Evolutionary conservation across 1,140 invertebrate species (phyloP), one percentile per base, ranked within the genome.

Genomic region (Aleiodes sp.): DNA sequence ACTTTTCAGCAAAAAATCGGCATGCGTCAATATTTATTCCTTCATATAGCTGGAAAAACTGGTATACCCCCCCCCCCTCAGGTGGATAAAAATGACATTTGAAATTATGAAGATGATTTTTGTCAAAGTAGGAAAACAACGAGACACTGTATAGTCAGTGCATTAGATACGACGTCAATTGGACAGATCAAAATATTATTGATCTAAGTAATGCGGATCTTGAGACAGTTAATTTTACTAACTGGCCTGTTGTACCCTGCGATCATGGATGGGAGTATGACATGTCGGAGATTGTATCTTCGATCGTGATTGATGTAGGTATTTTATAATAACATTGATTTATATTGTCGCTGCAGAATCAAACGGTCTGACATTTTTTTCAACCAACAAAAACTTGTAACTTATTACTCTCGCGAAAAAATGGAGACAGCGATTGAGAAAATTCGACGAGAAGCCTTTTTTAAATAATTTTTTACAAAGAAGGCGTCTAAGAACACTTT

Each of bases 221-320:
- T 77, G 10, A 81, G 76, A 26, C 76, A 83, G 26, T 68, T 82
- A 91, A 91, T 64, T 29, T 29, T 14, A 68, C 75, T 16, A 87
- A 85, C 14, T 93, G 91, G 90, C 87, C 89, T 0, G 80, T 88
- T 7, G 90, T 93, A 72, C 84, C 87, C 3, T 96, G 94, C 78
- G 78, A 87, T 60, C 87, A 94, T 76, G 94, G 94, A 19, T 96
- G 94, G 90, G 93, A 94, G 78, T 95, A 94, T 78, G 89, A 96
- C 77, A 89, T 83, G 41, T 88, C 88, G 4, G 87, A 89, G 79
- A 87, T 93, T 6, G 80, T 76, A 70, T 94, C 93, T 8, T 94
- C 94, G 0, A 90, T 95, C 72, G 93, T 95, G 12, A 92, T 93
- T 56, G 93, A 95, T 85, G 94, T 94, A 89, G 86, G 90, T 82